A percentile compares a stretch with the other conserved stretches of the same genome.
phyloP scores from a whole-genome alignment of 2,888 invertebrate genomes.

The Trichacis sp. region DNA sequence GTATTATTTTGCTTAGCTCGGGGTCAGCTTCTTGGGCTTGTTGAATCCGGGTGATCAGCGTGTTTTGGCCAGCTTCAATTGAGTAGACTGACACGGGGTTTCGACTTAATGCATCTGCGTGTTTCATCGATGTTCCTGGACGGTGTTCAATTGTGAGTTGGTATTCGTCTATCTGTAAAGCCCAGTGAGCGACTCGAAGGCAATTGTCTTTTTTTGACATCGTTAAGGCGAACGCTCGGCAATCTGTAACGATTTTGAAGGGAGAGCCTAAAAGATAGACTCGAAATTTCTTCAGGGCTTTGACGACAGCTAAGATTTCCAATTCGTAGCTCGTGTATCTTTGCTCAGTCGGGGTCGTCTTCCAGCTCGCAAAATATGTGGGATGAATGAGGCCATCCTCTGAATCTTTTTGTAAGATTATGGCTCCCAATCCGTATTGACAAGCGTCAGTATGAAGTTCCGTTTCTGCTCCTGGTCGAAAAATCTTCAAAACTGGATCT shows the following conservation, averaged over 20 bases:
- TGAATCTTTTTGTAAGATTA: too few relatives aligned
- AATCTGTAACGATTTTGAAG: constrained; percentile 45
- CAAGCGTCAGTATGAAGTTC: constrained; percentile 29
- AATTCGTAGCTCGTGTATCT: too few relatives aligned
- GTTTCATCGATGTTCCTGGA: constrained; percentile 24
- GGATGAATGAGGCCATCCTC: too few relatives aligned
- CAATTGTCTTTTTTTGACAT: constrained; percentile 43
- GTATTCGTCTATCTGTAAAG: constrained; percentile 31
- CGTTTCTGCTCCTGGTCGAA: constrained; percentile 24
- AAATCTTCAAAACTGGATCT: constrained; percentile 27
- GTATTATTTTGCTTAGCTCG: constrained; percentile 9
- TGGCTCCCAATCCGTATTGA: too few relatives aligned
- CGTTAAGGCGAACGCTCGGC: constrained; percentile 28
- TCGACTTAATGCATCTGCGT: constrained; percentile 36
- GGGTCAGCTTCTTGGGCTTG: background rate
- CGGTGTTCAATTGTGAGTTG: constrained; percentile 32
- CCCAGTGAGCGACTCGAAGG: constrained; percentile 44
- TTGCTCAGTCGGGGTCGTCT: too few relatives aligned
- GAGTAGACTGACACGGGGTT: constrained; percentile 11
- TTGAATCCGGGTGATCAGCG: background rate
- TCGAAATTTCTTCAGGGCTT: too few relatives aligned
- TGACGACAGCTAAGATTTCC: too few relatives aligned
- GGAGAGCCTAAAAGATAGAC: constrained; percentile 45
- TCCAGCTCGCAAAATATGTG: too few relatives aligned
- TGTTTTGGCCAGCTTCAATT: background rate